These are phyloP conservation scores for Trypoxylus dichotomus DNA, from an alignment of 1,140 invertebrate genomes.

Conservation along the genomic window DNA sequence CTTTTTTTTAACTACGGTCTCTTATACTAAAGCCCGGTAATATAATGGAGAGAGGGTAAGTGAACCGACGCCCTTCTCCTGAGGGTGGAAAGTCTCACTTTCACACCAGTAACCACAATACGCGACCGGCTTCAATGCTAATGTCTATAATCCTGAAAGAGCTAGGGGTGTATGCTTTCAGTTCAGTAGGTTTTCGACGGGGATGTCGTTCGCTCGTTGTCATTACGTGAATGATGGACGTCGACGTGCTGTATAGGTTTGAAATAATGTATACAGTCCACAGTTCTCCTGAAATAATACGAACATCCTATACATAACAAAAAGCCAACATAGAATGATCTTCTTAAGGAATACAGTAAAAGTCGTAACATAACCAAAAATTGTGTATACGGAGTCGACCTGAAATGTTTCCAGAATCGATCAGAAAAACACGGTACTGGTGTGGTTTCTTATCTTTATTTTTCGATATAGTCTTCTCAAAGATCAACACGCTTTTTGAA, in stretches of 20 bases:
- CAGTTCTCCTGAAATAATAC: no score
- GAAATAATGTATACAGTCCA: no score
- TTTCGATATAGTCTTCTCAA: no score
- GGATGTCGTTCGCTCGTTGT: background rate
- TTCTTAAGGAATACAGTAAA: no score
- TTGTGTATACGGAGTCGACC: no score
- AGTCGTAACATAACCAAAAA: no score
- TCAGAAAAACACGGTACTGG: no score
- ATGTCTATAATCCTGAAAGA: background rate
- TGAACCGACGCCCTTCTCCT: background rate
- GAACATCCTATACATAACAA: no score
- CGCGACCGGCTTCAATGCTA: background rate
- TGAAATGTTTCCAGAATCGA: no score
- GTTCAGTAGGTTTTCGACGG: background rate
- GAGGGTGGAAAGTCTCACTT: background rate
- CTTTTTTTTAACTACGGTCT: background rate
- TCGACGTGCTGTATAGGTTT: background rate
- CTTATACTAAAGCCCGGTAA: background rate
- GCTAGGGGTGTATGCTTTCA: background rate
- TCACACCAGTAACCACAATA: background rate
- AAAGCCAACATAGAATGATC: no score
- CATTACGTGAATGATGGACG: background rate
- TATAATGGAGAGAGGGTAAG: background rate
- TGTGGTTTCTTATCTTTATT: no score
- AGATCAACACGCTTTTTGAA: no score